A percentile compares a stretch with the other conserved stretches of the same genome.
phyloP scores from a whole-genome alignment of 2,888 invertebrate genomes.

The Tenodera sinensis region DNA sequence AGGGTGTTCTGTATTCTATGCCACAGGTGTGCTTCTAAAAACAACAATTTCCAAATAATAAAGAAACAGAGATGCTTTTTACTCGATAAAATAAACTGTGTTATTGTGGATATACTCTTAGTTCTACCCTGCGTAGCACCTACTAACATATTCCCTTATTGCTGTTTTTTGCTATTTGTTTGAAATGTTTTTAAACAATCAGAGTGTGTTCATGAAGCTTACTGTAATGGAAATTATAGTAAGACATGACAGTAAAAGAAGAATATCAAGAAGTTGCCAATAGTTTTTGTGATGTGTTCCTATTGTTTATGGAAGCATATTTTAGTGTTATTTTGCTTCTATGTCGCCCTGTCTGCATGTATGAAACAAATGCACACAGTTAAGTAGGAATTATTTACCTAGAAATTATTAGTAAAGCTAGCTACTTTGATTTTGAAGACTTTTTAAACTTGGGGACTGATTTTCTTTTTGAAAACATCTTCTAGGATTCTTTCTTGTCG shows the following conservation, averaged over 20 bases:
- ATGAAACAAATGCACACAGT: not conserved
- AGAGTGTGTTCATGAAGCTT: not conserved
- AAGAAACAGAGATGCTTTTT: no score
- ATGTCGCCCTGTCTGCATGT: not conserved
- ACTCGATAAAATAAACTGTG: no score
- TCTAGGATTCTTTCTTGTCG: not conserved
- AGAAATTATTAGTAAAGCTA: no score
- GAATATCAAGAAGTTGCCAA: not conserved
- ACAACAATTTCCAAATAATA: not conserved
- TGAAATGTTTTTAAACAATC: not conserved
- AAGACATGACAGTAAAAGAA: not conserved
- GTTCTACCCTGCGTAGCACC: not conserved
- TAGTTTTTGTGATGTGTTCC: not conserved
- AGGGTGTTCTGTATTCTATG: not conserved
- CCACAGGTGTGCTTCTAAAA: not conserved
- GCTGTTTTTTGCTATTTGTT: not conserved
- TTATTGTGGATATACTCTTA: not conserved
- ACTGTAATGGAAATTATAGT: not conserved
- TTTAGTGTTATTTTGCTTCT: not conserved
- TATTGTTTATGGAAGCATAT: not conserved
- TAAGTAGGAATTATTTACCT: no score
- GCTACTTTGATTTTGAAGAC: no score
- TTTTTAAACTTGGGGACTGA: no score
- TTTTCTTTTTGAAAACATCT: not conserved
- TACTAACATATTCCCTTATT: not conserved